Percentiles rank a stretch among this genome's conserved stretches.
Conservation (phyloP, 2,797 vertebrate genomes). For the Microtus californicus region DNA sequence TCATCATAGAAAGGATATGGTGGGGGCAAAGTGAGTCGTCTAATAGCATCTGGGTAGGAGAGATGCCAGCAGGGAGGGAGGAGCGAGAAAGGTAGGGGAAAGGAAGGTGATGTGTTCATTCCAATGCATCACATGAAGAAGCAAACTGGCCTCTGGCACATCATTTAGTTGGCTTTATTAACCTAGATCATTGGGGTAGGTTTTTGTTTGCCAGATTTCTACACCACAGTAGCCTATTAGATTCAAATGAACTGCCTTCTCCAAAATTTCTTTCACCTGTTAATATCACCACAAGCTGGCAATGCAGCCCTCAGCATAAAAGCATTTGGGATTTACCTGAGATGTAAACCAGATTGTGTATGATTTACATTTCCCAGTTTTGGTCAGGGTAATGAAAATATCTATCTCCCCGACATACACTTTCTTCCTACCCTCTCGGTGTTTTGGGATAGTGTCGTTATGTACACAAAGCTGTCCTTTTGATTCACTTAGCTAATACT, state of each 20-base stretch:
- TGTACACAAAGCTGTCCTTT: background rate
- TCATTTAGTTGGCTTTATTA: background rate
- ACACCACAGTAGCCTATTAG: background rate
- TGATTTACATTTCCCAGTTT: background rate
- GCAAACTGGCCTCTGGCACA: background rate
- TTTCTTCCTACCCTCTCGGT: background rate
- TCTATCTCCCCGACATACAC: background rate
- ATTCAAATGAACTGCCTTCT: background rate
- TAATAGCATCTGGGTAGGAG: background rate
- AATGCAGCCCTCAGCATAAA: background rate
- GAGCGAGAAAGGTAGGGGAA: background rate
- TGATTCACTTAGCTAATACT: background rate
- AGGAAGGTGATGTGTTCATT: background rate
- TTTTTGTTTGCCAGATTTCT: background rate
- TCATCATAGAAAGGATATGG: background rate
- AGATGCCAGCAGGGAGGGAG: background rate
- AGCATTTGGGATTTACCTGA: background rate
- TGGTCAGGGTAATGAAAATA: background rate
- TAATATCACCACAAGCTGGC: background rate
- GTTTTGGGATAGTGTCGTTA: background rate
- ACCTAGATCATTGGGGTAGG: background rate
- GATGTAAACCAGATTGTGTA: background rate
- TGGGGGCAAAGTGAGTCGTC: no score
- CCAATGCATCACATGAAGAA: background rate
- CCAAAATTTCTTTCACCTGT: background rate